Percentiles rank a stretch among this genome's conserved stretches.
phyloP scores from a whole-genome alignment of 2,888 invertebrate genomes.

The Shargacucullia verbasci region DNA sequence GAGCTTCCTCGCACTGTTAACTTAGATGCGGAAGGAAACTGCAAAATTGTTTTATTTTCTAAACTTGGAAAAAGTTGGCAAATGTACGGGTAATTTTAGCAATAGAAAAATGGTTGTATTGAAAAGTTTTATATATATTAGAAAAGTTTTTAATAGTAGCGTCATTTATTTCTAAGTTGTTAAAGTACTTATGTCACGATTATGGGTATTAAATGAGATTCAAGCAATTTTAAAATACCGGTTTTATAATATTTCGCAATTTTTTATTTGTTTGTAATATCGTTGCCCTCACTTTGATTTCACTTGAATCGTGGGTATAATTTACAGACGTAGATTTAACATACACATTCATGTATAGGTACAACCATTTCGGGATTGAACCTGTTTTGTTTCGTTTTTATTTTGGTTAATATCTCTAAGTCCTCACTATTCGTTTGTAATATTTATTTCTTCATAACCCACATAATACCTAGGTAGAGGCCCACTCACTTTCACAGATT shows the following conservation, averaged over 20 bases:
- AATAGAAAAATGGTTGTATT: conserved; percentile 8
- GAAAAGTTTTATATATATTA: conserved; percentile 21
- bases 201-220: too few relatives aligned
- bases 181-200: too few relatives aligned
- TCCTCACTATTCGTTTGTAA: neutral
- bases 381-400: too few relatives aligned
- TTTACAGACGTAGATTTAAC: too few relatives aligned
- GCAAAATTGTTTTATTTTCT: conserved; percentile 34
- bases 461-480: neutral
- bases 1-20: conserved; percentile 30
- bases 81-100: conserved; percentile 7
- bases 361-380: too few relatives aligned
- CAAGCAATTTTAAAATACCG: too few relatives aligned
- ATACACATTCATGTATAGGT: too few relatives aligned
- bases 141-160: neutral
- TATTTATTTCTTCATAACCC: neutral
- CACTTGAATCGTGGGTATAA: too few relatives aligned
- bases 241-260: too few relatives aligned
- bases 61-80: conserved; percentile 29
- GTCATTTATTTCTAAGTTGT: neutral
- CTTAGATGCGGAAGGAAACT: conserved; percentile 37
- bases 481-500: conserved; percentile 8
- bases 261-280: too few relatives aligned
- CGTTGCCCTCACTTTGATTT: too few relatives aligned
- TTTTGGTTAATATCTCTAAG: too few relatives aligned